A percentile compares a stretch with the other conserved stretches of the same genome.
Conservation (phyloP, 2,888 invertebrate genomes). For the Troilus luridus region DNA sequence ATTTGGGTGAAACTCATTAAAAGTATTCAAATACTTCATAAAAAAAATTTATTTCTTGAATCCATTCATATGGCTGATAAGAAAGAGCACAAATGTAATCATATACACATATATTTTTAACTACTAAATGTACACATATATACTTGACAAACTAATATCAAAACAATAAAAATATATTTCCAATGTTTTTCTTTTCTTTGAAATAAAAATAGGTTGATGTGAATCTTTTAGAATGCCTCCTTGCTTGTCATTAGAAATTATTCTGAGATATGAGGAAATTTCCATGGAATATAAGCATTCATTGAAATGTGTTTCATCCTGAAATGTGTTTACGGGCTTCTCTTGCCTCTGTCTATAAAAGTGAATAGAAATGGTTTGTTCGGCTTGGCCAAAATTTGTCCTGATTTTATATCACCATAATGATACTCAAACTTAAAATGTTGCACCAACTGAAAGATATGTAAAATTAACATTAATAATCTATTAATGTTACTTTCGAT, state of each 20-base stretch:
- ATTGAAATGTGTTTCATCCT: not conserved
- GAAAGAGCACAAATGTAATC: not conserved
- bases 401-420: conserved; percentile 38
- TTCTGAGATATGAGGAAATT: not conserved
- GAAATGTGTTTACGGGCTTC: not conserved
- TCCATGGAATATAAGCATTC: not conserved
- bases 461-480: not conserved
- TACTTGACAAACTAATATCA: not conserved
- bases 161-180: not conserved
- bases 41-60: not conserved
- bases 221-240: not conserved
- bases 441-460: conserved; percentile 25
- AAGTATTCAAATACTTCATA: not conserved
- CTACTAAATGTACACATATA: not conserved
- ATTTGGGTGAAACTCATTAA: not conserved
- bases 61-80: not conserved
- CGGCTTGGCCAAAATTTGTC: conserved; percentile 22
- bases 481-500: too few species aligned
- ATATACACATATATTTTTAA: not conserved
- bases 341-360: conserved; percentile 47
- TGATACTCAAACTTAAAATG: conserved; percentile 57
- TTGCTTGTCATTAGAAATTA: not conserved
- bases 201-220: not conserved
- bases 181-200: not conserved
- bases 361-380: conserved; percentile 46